Base-by-base conservation (phyloP, 2,797 vertebrate species). In the Halcyon badia region DNA sequence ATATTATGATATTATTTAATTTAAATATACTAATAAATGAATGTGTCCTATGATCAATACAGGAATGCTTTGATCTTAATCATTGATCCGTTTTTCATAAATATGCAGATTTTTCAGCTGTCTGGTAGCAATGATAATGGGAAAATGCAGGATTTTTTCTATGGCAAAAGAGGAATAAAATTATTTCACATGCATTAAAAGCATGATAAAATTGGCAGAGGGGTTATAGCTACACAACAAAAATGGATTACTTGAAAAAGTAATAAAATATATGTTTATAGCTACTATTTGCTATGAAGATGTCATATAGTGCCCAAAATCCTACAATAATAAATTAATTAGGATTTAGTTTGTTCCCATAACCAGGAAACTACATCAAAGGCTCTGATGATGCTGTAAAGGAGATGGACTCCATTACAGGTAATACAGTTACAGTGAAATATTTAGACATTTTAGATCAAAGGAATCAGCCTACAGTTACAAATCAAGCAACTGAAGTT, bases 41-140 rank as follows among this genome's bases (percentile, higher is more conserved):
- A 28, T 62, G 8, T 56, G 10, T 84, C 24, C n/a, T 94, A 31
- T 78, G 72, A 88, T 76, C 62, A 84, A 72, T 86, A 93, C 14
- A 58, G 5, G 12, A 48, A 85, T 30, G 6, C 14, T 96, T 96
- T 96, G 66, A 94, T 90, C 54, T 92, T 94, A 88, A 88, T 66
- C 13, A 66, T 54, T 94, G 87, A 90, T 94, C 56, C 37, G 22
- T 79, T 94, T 94, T 69, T 83, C 56, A 89, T 87, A 87, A 83
- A 96, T 83, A 89, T 56, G 79, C 6, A 86, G 46, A 75, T 87
- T 89, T 94, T 91, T 85, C 26, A 66, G 15, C 20, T 78, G 49
- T 84, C 56, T 94, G 28, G n/a, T n/a, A 87, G 22, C 22, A 82
- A 31, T 15, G 19, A 69, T 35, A 87, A 61, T 30, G 14, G 41